Conservation (phyloP, 1,140 invertebrate genomes). For the Triops cancriformis region DNA sequence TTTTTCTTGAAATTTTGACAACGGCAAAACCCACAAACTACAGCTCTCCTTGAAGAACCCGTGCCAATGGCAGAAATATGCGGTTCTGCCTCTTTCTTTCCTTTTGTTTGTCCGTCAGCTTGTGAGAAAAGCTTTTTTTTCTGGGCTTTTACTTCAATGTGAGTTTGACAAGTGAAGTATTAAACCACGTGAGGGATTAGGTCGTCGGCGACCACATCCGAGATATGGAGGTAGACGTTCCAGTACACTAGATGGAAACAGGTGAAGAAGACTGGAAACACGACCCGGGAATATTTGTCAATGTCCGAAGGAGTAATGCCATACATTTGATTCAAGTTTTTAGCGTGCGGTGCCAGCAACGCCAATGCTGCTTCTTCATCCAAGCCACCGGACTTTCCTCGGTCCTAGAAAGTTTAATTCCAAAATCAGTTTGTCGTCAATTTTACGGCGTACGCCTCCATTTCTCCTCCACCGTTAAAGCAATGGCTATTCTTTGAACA, state of each 20-base stretch:
- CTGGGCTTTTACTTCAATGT: not conserved
- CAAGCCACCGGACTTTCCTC: conserved; percentile 42
- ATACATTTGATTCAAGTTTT: conserved; percentile 78
- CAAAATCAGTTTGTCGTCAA: not conserved
- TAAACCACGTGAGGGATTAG: conserved; percentile 48
- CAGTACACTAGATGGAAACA: conserved; percentile 98
- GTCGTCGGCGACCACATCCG: conserved; percentile 86
- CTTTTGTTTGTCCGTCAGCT: not conserved
- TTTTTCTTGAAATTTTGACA: not conserved
- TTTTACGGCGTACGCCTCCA: not conserved
- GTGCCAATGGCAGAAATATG: not conserved
- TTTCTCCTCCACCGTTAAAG: no score
- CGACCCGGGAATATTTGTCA: conserved; percentile 91
- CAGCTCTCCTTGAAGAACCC: not conserved
- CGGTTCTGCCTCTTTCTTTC: not conserved
- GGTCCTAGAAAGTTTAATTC: not conserved
- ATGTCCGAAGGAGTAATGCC: conserved; percentile 89
- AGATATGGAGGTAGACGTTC: conserved; percentile 94
- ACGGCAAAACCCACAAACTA: not conserved
- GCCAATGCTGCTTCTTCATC: conserved; percentile 36
- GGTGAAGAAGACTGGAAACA: conserved; percentile 92
- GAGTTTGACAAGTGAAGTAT: not conserved
- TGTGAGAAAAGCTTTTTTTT: not conserved
- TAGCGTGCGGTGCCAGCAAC: conserved; percentile 60
- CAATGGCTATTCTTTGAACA: no score